A percentile compares a stretch with the other conserved stretches of the same genome.
Conservation (phyloP, 92 coral and sea anemone genomes). For the Meandrina meandrites region DNA sequence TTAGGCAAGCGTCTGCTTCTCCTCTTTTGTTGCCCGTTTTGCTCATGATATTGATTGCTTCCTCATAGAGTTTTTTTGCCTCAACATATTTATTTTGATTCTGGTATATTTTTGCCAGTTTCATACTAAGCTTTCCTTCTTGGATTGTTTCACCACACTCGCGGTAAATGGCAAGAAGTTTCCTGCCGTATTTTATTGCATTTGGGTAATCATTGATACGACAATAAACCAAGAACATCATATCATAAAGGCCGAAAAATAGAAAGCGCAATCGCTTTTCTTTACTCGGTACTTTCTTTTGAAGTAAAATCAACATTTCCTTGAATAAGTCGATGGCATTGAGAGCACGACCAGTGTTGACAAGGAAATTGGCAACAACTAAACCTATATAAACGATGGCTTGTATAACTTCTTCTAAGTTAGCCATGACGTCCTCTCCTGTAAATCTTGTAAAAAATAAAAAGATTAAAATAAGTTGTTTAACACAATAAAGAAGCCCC, state of each 20-base stretch:
- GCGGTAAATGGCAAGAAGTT: not conserved
- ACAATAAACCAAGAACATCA: not conserved
- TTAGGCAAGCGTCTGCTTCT: not conserved
- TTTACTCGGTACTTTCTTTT: not conserved
- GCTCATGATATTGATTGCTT: not conserved
- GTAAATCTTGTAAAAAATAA: not conserved
- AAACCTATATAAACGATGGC: not conserved
- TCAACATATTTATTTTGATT: not conserved
- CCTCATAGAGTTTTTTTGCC: not conserved
- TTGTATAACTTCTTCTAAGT: not conserved
- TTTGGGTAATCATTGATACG: not conserved
- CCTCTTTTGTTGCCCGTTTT: not conserved
- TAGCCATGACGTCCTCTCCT: not conserved
- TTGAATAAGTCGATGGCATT: slow-evolving; percentile 7
- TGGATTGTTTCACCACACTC: not conserved
- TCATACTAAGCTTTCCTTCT: not conserved
- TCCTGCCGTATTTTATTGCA: not conserved
- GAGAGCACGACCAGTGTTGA: not conserved
- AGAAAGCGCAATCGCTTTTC: not conserved
- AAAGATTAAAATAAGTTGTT: too few species aligned
- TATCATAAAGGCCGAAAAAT: not conserved
- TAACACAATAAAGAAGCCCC: too few species aligned
- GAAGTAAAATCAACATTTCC: not conserved
- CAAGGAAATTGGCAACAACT: not conserved
- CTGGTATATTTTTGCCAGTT: not conserved